These are phyloP conservation scores for Heliothis subflexa DNA, from an alignment of 1,140 invertebrate genomes.

Conservation along the genomic window DNA sequence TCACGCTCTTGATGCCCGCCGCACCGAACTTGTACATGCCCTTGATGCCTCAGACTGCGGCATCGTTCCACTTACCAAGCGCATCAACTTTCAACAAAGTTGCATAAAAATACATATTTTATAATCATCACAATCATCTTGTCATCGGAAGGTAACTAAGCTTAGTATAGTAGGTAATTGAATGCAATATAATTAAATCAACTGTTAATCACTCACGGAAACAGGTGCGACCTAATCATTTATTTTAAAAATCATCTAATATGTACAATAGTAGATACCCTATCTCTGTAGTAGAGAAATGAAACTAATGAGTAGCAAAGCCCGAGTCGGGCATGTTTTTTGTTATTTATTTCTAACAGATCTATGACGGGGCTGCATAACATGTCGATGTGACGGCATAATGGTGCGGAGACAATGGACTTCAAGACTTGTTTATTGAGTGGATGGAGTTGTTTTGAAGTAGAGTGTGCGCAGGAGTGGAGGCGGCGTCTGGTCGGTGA, in stretches of 20 bases:
- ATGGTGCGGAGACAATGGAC: slow-evolving; percentile 80
- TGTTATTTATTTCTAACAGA: slow-evolving; percentile 71
- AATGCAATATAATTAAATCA: background rate
- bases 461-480: slow-evolving; percentile 79
- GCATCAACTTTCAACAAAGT: background rate
- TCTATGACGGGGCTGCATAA: slow-evolving; percentile 71
- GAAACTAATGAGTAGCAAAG: slow-evolving; percentile 63
- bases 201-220: slow-evolving; percentile 8
- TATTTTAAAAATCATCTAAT: slow-evolving; percentile 23
- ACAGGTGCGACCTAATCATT: slow-evolving; percentile 44
- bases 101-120: background rate
- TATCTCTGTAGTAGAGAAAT: slow-evolving; percentile 51
- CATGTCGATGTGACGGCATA: slow-evolving; percentile 71
- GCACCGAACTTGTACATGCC: slow-evolving; percentile 50
- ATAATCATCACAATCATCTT: background rate
- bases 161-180: background rate
- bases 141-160: too few species aligned
- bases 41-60: slow-evolving; percentile 52
- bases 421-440: slow-evolving; percentile 83
- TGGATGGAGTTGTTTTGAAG: slow-evolving; percentile 82
- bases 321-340: slow-evolving; percentile 53
- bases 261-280: slow-evolving; percentile 45
- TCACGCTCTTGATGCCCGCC: slow-evolving; percentile 58
- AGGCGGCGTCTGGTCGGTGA: slow-evolving; percentile 70
- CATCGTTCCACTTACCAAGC: slow-evolving; percentile 53